Conservation (phyloP, 2,888 invertebrate species). For the Eledona agricola region DNA sequence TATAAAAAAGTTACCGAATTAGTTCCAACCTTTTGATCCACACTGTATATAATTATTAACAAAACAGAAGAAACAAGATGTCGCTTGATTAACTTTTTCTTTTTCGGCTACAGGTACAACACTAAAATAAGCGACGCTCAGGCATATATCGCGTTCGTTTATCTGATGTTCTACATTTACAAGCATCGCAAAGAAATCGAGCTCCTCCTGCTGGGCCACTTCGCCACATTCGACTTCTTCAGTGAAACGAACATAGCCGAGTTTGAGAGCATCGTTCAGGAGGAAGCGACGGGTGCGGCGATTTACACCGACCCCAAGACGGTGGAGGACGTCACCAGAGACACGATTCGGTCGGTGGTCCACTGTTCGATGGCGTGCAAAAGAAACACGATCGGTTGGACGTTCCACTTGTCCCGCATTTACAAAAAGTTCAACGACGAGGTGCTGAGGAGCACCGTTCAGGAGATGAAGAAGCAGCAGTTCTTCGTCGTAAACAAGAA, state of each 20-base stretch:
- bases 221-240: conserved; percentile 47
- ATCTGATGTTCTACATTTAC: conserved; percentile 46
- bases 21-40: no score
- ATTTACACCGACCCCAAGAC: conserved; percentile 60
- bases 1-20: no score
- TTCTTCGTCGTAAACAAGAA: conserved; percentile 64
- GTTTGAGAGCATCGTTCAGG: conserved; percentile 32
- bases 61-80: no score
- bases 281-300: conserved; percentile 17
- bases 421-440: conserved; percentile 77
- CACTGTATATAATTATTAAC: no score
- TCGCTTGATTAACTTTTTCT: no score
- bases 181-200: conserved; percentile 44
- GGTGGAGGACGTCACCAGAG: conserved; percentile 64
- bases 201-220: conserved; percentile 42
- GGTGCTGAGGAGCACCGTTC: conserved; percentile 69
- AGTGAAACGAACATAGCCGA: conserved; percentile 28
- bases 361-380: conserved; percentile 72
- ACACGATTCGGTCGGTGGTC: conserved; percentile 68
- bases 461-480: conserved; percentile 68
- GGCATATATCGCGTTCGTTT: conserved; percentile 43
- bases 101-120: conserved; percentile 14
- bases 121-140: conserved; percentile 33
- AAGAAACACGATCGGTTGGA: conserved; percentile 67
- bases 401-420: conserved; percentile 74